Base-by-base conservation (phyloP, 2,888 invertebrate genomes). In the Lepidocyrtoides sp. region DNA sequence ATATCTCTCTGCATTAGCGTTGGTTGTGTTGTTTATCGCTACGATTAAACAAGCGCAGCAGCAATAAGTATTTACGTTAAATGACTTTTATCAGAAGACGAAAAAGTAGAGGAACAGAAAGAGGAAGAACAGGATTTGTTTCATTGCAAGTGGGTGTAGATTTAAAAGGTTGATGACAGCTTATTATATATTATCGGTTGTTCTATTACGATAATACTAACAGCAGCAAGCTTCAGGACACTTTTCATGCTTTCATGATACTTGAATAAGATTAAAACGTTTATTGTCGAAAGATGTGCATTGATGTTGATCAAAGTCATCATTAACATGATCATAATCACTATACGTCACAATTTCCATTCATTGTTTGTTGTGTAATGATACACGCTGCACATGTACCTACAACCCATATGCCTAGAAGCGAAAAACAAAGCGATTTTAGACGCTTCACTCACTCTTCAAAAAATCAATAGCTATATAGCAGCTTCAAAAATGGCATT, bases 151-250 rank as follows among this genome's bases (percentile, higher is more conserved):
- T 89, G 91, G 91, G 83, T 84, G 87, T 91, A 83, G 51, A 81
- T 69, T 77, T 83, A 69, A 63, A 72, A 83, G 91, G 91, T 87
- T 91, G 91, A 88, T 79, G 88, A 88, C 87, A 90, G 90, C 69
- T 66, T 83, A 69, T 82, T 89, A 66, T 66, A 84, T 84, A 84
- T 84, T 89, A 84, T 84, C 84, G 69, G 82, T 83, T 51, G 69
- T 51, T 82, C 20, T 51, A 20, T n/a, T n/a, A n/a, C n/a, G n/a
- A n/a, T n/a, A n/a, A n/a, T n/a, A n/a, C n/a, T n/a, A n/a, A n/a
- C 75, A 41, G 17, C 3, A 63, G 3, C 1, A 2, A 26, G 63
- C 14, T 26, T 44, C 20, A 14, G n/a, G n/a, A n/a, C 20, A 29
- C 51, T 77, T 51, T 54, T n/a, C n/a, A n/a, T 32, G 4, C 32